These are phyloP conservation scores for Antrozous pallidus DNA, from an alignment of 2,797 vertebrate genomes.

Conservation along the genomic window DNA sequence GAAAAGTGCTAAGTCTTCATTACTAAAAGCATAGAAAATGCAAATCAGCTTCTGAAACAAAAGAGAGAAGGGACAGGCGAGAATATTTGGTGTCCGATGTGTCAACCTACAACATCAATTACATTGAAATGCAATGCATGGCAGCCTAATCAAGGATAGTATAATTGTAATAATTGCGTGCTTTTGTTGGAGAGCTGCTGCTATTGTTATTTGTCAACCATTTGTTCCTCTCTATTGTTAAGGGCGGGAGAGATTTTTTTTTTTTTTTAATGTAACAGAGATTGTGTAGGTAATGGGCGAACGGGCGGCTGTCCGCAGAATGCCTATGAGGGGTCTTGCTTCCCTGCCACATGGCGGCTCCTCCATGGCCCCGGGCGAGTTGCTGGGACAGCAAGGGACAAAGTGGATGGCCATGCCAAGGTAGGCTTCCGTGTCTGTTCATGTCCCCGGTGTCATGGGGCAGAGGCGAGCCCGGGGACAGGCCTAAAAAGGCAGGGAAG, in stretches of 20 bases:
- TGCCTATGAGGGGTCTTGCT: conserved; percentile 52
- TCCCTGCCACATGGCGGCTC: not conserved
- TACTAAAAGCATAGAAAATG: conserved; percentile 95
- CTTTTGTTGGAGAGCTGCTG: conserved; percentile 89
- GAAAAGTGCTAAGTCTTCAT: conserved; percentile 99
- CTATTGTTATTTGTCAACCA: conserved; percentile 92
- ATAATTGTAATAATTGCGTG: conserved; percentile 98
- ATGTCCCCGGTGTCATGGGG: not conserved
- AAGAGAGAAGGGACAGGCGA: conserved; percentile 95
- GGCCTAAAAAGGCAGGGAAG: not conserved
- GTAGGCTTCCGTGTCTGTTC: not conserved
- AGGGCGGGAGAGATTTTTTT: conserved; percentile 77
- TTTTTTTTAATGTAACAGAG: conserved; percentile 80
- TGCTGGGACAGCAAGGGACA: conserved; percentile 9
- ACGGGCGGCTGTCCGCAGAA: conserved; percentile 54
- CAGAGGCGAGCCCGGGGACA: not conserved
- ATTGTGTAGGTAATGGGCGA: conserved; percentile 82
- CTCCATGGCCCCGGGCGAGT: not conserved
- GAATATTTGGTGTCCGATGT: conserved; percentile 98
- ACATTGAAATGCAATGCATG: conserved; percentile 98
- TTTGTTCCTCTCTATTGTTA: conserved; percentile 92
- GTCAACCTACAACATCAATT: conserved; percentile 99
- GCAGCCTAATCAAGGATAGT: conserved; percentile 96
- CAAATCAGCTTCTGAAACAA: conserved; percentile 93
- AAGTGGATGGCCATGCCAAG: not conserved